Evolutionary conservation across 2,888 invertebrate genomes (phyloP).

Genomic region (Margaritifera margaritifera): DNA sequence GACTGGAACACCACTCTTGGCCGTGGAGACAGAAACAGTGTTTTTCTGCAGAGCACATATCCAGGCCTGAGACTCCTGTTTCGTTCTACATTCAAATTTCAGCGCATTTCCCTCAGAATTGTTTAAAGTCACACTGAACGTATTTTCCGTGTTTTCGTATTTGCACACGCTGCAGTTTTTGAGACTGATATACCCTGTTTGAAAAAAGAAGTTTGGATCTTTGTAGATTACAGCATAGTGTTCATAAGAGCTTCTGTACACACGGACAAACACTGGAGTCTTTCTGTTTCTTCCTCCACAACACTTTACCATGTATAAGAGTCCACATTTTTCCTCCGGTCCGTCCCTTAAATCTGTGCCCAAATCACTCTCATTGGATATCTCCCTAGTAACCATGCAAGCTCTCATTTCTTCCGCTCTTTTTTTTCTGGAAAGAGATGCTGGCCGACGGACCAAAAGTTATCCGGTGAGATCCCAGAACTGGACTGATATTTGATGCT

Average conservation of each 20-base stretch:
- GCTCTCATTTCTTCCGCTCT: too few relatives aligned
- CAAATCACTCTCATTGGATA: too few relatives aligned
- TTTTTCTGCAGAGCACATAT: slow-evolving; percentile 41
- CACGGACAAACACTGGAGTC: slow-evolving; percentile 50
- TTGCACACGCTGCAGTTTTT: slow-evolving; percentile 46
- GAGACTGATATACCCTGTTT: slow-evolving; percentile 51
- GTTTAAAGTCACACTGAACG: slow-evolving; percentile 47
- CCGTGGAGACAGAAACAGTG: slow-evolving; percentile 35
- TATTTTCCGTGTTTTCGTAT: slow-evolving; percentile 28
- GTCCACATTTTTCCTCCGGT: slow-evolving; percentile 44
- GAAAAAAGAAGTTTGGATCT: slow-evolving; percentile 45
- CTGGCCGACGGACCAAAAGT: too few relatives aligned
- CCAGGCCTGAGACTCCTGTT: slow-evolving; percentile 42
- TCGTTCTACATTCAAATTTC: slow-evolving; percentile 40
- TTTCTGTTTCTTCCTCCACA: slow-evolving; percentile 33
- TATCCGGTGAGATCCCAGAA: too few relatives aligned
- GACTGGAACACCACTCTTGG: slow-evolving; percentile 42
- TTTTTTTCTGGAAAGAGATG: too few relatives aligned
- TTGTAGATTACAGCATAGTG: slow-evolving; percentile 56
- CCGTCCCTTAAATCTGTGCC: slow-evolving; percentile 18
- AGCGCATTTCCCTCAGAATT: slow-evolving; percentile 55
- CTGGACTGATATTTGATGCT: too few relatives aligned
- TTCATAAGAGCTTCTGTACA: slow-evolving; percentile 56
- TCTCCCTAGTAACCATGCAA: too few relatives aligned
- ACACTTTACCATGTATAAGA: slow-evolving; percentile 40